Percentiles rank a stretch among this genome's conserved stretches.
Conservation (phyloP, 2,797 vertebrate species). For the Bufotes viridis region DNA sequence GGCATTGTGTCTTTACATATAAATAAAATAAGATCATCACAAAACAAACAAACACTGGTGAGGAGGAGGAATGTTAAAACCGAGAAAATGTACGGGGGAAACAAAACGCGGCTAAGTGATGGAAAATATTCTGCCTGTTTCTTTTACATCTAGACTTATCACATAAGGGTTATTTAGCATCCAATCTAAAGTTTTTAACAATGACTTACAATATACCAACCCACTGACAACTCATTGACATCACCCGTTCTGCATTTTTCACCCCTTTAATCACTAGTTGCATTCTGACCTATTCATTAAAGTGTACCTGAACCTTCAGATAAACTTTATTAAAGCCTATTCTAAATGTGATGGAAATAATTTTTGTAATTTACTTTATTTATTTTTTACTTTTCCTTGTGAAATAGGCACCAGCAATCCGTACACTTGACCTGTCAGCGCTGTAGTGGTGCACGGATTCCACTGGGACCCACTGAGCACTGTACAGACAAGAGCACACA, state of each 20-base stretch:
- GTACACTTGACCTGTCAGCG: too few species aligned
- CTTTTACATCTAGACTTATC: neutral
- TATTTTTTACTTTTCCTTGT: too few species aligned
- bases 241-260: neutral
- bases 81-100: constrained; percentile 34
- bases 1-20: constrained; percentile 39
- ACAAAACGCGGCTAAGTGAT: neutral
- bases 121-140: neutral
- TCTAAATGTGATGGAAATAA: too few species aligned
- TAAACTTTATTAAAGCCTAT: too few species aligned
- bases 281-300: too few species aligned
- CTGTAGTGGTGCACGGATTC: too few species aligned
- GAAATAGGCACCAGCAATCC: too few species aligned
- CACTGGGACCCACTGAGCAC: too few species aligned
- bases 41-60: constrained; percentile 49
- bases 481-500: too few species aligned
- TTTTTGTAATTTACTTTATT: too few species aligned
- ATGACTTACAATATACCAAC: neutral
- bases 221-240: neutral
- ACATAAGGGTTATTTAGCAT: neutral
- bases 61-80: constrained; percentile 35
- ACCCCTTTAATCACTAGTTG: too few species aligned
- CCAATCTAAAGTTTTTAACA: neutral
- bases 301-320: too few species aligned
- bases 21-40: constrained; percentile 49